phyloP scores from a whole-genome alignment of 1,140 invertebrate species.

The Drosophila sp. region DNA sequence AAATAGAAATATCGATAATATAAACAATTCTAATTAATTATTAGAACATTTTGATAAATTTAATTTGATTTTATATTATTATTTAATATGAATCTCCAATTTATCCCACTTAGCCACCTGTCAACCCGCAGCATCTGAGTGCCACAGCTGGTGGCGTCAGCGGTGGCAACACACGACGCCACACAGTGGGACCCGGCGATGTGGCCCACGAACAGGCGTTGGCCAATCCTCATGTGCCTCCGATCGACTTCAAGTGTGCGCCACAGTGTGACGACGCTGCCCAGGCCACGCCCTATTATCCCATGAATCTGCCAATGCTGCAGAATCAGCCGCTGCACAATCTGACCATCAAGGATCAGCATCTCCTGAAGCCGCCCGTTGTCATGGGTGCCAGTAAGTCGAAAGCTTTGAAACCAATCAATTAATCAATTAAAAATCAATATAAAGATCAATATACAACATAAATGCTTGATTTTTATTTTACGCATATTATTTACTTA shows the following conservation, averaged over 20 bases:
- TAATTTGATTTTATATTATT: too few relatives aligned
- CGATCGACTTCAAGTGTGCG: slow-evolving; percentile 81
- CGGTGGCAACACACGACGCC: slow-evolving; percentile 88
- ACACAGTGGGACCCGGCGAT: slow-evolving; percentile 97
- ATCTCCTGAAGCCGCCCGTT: slow-evolving; percentile 95
- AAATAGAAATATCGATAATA: too few relatives aligned
- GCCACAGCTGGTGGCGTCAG: slow-evolving; percentile 53
- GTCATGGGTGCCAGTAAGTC: slow-evolving; percentile 93
- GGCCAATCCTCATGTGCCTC: slow-evolving; percentile 77
- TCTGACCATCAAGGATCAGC: slow-evolving; percentile 96
- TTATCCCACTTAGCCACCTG: slow-evolving; percentile 41
- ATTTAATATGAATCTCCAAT: background rate
- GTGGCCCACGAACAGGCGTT: slow-evolving; percentile 90
- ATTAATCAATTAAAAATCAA: too few relatives aligned
- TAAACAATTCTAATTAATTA: too few relatives aligned
- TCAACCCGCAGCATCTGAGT: slow-evolving; percentile 68
- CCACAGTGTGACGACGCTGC: slow-evolving; percentile 58
- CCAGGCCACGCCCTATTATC: slow-evolving; percentile 86
- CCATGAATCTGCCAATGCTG: slow-evolving; percentile 90
- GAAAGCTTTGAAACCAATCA: too few relatives aligned
- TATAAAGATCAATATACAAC: too few relatives aligned
- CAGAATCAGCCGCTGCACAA: slow-evolving; percentile 91
- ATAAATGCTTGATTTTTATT: too few relatives aligned
- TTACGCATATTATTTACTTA: too few relatives aligned
- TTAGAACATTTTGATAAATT: too few relatives aligned